A percentile compares a stretch with the other conserved stretches of the same genome.
Conservation (phyloP, 1,140 invertebrate genomes). For the Eupristina koningsbergeri region DNA sequence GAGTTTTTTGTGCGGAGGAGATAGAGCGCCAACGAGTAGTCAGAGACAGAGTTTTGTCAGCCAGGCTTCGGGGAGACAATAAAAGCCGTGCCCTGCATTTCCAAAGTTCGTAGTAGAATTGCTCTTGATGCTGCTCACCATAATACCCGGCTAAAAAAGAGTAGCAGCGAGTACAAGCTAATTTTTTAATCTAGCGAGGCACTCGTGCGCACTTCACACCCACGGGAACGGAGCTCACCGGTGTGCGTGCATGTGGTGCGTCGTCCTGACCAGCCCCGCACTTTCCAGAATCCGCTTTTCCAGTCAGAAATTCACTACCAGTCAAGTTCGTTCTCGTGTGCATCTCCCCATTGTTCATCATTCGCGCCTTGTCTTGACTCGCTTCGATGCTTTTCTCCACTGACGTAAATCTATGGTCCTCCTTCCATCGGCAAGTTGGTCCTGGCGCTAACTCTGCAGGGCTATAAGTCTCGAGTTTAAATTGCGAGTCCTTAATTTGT, state of each 20-base stretch:
- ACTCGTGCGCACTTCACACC: neutral
- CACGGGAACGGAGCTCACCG: too few species aligned
- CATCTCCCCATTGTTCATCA: conserved; percentile 13
- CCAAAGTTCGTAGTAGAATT: neutral
- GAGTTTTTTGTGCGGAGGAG: neutral
- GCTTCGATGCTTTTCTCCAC: neutral
- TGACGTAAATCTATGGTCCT: neutral
- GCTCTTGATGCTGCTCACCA: too few species aligned
- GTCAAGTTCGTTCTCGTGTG: neutral
- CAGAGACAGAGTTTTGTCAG: conserved; percentile 35
- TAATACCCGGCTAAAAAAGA: neutral
- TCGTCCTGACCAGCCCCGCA: neutral
- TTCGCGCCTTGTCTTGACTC: conserved; percentile 17
- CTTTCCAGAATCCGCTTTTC: too few species aligned
- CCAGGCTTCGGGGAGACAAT: neutral
- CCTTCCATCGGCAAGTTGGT: too few species aligned
- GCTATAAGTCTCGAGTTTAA: too few species aligned
- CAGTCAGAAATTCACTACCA: conserved; percentile 28
- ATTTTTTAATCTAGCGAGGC: conserved; percentile 22
- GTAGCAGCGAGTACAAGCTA: neutral
- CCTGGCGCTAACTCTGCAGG: too few species aligned
- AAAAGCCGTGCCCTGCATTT: neutral
- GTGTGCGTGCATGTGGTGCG: neutral
- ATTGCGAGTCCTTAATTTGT: too few species aligned
- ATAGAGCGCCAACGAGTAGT: conserved; percentile 10